phyloP scores from a whole-genome alignment of 2,113 vertebrate genomes.

The Peromyscus polionotus region DNA sequence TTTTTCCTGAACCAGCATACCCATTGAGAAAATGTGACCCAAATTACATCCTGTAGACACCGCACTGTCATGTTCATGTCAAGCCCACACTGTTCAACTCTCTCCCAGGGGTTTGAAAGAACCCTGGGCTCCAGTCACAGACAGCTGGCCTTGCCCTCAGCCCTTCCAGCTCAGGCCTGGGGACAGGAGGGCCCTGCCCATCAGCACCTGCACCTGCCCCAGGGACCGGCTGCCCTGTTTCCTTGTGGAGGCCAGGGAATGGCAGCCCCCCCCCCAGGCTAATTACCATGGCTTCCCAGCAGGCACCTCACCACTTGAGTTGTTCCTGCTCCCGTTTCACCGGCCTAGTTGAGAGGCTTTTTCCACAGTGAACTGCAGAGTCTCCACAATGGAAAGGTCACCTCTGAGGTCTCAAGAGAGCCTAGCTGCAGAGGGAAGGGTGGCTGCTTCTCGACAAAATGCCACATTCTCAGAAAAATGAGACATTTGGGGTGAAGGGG shows the following conservation, averaged over 20 bases:
- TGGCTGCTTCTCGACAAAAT: neutral
- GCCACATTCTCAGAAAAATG: neutral
- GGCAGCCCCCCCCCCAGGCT: no score
- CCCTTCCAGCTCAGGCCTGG: neutral
- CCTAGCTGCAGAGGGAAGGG: accelerated
- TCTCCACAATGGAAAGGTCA: neutral
- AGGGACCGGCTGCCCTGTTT: neutral
- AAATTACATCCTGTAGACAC: neutral
- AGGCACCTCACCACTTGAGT: neutral
- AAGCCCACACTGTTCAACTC: neutral
- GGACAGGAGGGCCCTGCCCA: no score
- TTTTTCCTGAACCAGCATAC: neutral
- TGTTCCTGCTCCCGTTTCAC: neutral
- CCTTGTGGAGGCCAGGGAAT: neutral
- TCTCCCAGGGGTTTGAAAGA: neutral
- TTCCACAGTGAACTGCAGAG: neutral
- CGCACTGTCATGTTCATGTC: neutral
- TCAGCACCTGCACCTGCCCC: accelerated
- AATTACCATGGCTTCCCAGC: no score
- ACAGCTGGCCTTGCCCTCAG: neutral
- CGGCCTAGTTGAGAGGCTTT: neutral
- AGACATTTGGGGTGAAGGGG: neutral
- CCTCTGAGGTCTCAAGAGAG: neutral
- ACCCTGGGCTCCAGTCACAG: neutral
- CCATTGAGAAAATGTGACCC: slow-evolving; percentile 7